Conservation (phyloP, 2,888 invertebrate genomes). For the Bembecia ichneumoniformis region DNA sequence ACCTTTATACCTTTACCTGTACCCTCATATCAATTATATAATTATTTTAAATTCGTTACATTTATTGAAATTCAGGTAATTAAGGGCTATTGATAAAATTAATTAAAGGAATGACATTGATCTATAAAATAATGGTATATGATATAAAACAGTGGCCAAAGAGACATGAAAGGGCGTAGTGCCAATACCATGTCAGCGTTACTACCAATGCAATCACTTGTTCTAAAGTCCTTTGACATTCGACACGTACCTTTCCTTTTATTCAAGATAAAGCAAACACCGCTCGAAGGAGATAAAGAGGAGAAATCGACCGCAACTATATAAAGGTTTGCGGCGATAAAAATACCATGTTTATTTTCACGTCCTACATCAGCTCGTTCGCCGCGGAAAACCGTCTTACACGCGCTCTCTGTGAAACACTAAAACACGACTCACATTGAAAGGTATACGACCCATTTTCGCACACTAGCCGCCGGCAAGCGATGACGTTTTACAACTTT, state of each 20-base stretch:
- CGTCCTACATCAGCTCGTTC: constrained; percentile 63
- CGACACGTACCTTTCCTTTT: constrained; percentile 53
- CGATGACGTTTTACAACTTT: constrained; percentile 30
- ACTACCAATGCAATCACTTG: constrained; percentile 25
- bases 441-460: constrained; percentile 41
- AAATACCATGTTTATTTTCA: constrained; percentile 72
- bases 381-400: constrained; percentile 41
- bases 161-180: neutral
- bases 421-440: constrained; percentile 33
- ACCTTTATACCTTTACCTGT: no score
- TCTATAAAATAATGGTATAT: constrained; percentile 17
- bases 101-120: no score
- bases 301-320: constrained; percentile 71
- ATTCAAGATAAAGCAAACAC: constrained; percentile 68
- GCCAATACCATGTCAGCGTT: neutral
- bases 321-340: constrained; percentile 71
- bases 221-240: constrained; percentile 38
- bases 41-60: no score
- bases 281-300: constrained; percentile 65
- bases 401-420: constrained; percentile 18
- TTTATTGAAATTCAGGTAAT: no score
- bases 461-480: constrained; percentile 14
- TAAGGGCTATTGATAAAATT: no score
- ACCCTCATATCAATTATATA: no score
- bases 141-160: constrained; percentile 1